These are phyloP conservation scores for Botia kubotai DNA, from an alignment of 2,797 vertebrate species.

Conservation along the genomic window DNA sequence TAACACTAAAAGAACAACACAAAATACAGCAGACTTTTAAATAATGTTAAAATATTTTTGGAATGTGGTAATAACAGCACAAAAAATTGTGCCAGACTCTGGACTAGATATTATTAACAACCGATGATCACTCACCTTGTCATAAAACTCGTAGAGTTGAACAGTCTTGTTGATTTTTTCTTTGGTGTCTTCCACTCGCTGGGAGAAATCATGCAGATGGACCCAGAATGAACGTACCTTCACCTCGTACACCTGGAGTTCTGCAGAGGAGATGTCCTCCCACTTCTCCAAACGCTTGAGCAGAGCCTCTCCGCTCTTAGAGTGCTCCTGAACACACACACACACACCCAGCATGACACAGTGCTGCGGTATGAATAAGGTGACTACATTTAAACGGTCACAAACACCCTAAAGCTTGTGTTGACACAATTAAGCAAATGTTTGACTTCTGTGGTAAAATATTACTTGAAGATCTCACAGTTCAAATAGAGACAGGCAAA, in stretches of 20 bases:
- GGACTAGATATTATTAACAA: background rate
- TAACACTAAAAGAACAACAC: background rate
- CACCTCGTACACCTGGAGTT: constrained; percentile 72
- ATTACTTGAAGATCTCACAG: background rate
- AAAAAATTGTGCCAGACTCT: too few relatives aligned
- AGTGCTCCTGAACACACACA: constrained; percentile 76
- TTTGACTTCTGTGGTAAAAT: constrained; percentile 25
- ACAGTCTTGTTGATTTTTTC: constrained; percentile 79
- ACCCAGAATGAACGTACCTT: constrained; percentile 80
- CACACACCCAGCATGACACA: constrained; percentile 9
- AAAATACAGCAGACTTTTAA: background rate
- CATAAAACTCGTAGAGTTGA: constrained; percentile 83
- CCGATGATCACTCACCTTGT: constrained; percentile 80
- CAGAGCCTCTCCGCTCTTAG: constrained; percentile 80
- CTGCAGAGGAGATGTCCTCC: constrained; percentile 77
- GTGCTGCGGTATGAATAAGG: constrained; percentile 26
- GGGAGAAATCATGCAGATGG: constrained; percentile 84
- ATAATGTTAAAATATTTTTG: background rate
- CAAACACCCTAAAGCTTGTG: constrained; percentile 7
- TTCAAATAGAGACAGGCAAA: background rate
- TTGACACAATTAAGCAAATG: constrained; percentile 28
- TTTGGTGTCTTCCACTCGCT: constrained; percentile 78
- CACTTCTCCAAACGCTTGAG: constrained; percentile 80
- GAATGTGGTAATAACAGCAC: too few relatives aligned
- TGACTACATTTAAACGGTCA: constrained; percentile 21